A percentile compares a stretch with the other conserved stretches of the same genome.
Conservation (phyloP, 2,113 vertebrate species). For the Antechinus stuartii region DNA sequence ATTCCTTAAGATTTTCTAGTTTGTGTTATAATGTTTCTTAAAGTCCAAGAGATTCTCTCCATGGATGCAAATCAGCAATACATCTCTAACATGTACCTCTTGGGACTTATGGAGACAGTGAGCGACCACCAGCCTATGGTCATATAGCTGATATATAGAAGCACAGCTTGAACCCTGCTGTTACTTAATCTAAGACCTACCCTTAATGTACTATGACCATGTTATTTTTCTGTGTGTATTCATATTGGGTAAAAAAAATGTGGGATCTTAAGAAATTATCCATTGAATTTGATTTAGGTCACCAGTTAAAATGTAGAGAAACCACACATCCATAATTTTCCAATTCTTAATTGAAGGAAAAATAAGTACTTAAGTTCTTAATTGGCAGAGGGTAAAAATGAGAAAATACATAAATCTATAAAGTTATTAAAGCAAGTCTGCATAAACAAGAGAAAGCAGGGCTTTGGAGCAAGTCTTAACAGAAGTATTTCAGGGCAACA, state of each 20-base stretch:
- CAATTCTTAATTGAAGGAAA: neutral
- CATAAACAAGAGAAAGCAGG: neutral
- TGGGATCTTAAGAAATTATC: neutral
- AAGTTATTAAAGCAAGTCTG: rapidly evolving
- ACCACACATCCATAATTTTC: neutral
- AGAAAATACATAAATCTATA: neutral
- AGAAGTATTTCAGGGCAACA: neutral
- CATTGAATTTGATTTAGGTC: neutral
- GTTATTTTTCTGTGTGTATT: neutral
- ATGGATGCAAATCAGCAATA: neutral
- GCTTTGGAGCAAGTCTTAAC: neutral
- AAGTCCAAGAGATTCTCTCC: neutral
- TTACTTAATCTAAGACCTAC: neutral
- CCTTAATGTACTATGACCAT: neutral
- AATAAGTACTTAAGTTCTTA: neutral
- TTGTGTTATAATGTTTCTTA: neutral
- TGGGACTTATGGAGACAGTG: neutral
- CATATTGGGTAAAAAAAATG: neutral
- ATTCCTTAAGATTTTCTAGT: neutral
- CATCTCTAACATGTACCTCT: neutral
- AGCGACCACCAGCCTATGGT: neutral
- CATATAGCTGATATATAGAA: neutral
- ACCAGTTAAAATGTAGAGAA: neutral
- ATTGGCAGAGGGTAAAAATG: neutral
- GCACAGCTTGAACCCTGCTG: neutral